These are phyloP conservation scores for Oenanthe oenanthe DNA, from an alignment of 2,113 vertebrate genomes.

Conservation along the genomic window DNA sequence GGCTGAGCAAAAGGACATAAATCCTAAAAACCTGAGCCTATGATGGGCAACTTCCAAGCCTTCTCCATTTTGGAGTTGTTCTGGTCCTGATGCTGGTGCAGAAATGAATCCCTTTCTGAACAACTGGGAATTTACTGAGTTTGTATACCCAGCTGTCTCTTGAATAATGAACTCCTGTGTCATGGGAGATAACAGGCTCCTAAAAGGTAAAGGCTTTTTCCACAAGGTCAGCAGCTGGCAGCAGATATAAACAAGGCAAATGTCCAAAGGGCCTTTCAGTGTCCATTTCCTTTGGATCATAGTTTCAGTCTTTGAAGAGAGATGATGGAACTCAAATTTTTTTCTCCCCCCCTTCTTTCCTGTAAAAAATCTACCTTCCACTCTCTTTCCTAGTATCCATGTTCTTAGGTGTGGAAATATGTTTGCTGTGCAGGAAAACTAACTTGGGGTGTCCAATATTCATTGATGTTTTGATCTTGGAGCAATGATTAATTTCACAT, in stretches of 20 bases:
- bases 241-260: background rate
- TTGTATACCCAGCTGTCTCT: background rate
- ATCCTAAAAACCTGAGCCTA: background rate
- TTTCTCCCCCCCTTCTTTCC: rapidly evolving
- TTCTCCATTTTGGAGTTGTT: background rate
- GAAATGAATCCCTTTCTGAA: background rate
- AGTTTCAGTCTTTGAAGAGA: background rate
- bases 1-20: background rate
- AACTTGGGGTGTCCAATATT: background rate
- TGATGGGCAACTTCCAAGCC: background rate
- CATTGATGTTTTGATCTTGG: background rate
- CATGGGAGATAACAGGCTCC: background rate
- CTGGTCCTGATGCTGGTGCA: background rate
- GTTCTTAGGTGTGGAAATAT: background rate
- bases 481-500: background rate
- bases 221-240: background rate
- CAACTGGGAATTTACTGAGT: background rate
- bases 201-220: background rate
- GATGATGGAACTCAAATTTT: background rate
- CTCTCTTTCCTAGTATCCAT: background rate
- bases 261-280: background rate
- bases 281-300: background rate
- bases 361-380: background rate
- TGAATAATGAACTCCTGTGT: background rate
- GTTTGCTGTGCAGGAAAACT: background rate